Percentiles rank a stretch among this genome's conserved stretches.
phyloP scores from a whole-genome alignment of 2,113 vertebrate species.

The Ondatra zibethicus region DNA sequence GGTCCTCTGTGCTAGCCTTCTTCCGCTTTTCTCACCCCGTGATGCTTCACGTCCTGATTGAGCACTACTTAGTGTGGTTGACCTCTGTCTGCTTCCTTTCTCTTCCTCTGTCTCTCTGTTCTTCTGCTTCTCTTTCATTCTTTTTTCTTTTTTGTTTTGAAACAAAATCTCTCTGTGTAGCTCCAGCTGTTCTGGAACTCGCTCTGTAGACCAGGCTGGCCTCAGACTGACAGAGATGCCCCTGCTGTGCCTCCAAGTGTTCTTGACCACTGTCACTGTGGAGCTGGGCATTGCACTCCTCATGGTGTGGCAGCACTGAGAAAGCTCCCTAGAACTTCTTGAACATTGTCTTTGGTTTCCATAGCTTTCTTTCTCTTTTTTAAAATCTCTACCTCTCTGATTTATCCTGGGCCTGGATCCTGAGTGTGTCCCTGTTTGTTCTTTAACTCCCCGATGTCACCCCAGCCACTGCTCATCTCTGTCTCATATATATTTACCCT shows the following conservation, averaged over 20 bases:
- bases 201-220: neutral
- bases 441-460: neutral
- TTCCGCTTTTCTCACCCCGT: neutral
- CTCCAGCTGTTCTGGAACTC: neutral
- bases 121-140: too few species aligned
- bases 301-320: neutral
- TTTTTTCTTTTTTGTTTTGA: neutral
- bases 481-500: neutral
- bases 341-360: neutral
- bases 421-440: too few species aligned
- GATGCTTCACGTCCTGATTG: neutral
- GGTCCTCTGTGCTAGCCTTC: neutral
- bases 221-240: neutral
- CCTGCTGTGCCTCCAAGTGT: neutral
- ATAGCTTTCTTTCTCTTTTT: neutral
- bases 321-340: neutral
- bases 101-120: too few species aligned
- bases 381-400: neutral
- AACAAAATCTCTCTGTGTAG: neutral
- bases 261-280: neutral
- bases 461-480: neutral
- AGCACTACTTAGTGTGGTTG: neutral
- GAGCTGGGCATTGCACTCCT: neutral
- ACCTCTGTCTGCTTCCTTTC: neutral
- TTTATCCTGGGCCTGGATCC: neutral